Base-by-base conservation (phyloP, 1,140 invertebrate species). In the Gryllus bimaculatus region DNA sequence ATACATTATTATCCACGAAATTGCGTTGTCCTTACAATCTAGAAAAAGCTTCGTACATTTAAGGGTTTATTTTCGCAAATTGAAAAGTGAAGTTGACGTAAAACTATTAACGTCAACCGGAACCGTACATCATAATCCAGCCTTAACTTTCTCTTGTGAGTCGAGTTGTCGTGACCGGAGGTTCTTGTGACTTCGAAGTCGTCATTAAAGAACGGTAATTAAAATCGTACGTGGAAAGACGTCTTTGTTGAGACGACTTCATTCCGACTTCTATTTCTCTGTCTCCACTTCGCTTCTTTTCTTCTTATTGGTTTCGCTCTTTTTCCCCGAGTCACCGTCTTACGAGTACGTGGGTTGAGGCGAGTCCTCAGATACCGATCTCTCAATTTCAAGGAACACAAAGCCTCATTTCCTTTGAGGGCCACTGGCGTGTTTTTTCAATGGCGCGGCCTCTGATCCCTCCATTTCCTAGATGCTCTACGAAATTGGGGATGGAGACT, bases 321-420 rank as follows among this genome's bases (percentile, higher is more conserved):
- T 18, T 66, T 66, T 66, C 54, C 7, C 18, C 54, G 18, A 66
- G 54, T 66, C 54, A 18, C 18, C 54, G 10, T 18, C 54, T 10
- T 18, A 66, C 10, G 54, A 2, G 7, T 10, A 66, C 54, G 54
- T 66, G 26, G 26, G 26, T 39, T 39, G 54, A 66, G 54, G 18
- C 7, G 54, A 66, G 54, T 66, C 54, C 18, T 10, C 54, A 66
- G 54, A 66, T 66, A 66, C 54, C 54, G 54, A 66, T 66, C 54
- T 66, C 54, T 66, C 54, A 66, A 66, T 66, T 66, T 66, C 54
- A 18, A 66, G 54, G 54, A 66, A 66, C 54, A 66, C 54, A 66
- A 66, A 66, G 18, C 54, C 54, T 66, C 54, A 66, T 66, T 66
- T 66, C 18, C 54, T 66, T 13, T 0, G 54, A 39, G 54, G 7